Conservation (phyloP, 1,140 invertebrate species). For the Drosophila cardini region DNA sequence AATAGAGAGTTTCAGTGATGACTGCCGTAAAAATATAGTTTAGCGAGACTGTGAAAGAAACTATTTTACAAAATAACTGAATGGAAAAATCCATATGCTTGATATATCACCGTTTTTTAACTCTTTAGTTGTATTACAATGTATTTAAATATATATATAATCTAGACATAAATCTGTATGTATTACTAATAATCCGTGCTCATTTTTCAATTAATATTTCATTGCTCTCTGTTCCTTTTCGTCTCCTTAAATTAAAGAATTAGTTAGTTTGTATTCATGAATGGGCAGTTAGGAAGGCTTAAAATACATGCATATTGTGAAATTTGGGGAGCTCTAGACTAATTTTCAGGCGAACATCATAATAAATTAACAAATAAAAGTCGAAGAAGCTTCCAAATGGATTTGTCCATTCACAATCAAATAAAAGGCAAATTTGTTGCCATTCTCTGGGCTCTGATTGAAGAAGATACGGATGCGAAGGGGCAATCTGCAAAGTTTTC, state of each 20-base stretch:
- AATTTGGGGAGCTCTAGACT: slow-evolving; percentile 73
- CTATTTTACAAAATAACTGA: no score
- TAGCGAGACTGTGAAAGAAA: no score
- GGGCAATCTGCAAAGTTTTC: slow-evolving; percentile 2
- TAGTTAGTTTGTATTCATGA: slow-evolving; percentile 45
- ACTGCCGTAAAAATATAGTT: no score
- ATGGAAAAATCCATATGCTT: no score
- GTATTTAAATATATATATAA: no score
- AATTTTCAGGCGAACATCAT: slow-evolving; percentile 78
- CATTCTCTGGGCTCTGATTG: slow-evolving; percentile 40
- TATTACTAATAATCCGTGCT: no score
- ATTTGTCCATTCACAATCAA: slow-evolving; percentile 63
- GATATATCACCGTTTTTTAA: no score
- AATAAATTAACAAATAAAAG: slow-evolving; percentile 82
- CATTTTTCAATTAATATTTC: background rate
- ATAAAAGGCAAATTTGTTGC: slow-evolving; percentile 74
- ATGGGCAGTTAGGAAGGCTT: slow-evolving; percentile 66
- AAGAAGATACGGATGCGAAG: slow-evolving; percentile 18
- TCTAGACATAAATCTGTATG: no score
- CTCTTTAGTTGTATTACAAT: no score
- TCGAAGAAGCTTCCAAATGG: slow-evolving; percentile 57
- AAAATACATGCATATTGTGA: slow-evolving; percentile 68
- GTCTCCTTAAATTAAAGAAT: background rate
- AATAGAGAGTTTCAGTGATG: slow-evolving; percentile 4
- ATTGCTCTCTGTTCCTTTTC: background rate